A percentile compares a stretch with the other conserved stretches of the same genome.
These are phyloP conservation scores for Lepisosteus osseus DNA, from an alignment of 2,113 vertebrate species.

Conservation along the genomic window DNA sequence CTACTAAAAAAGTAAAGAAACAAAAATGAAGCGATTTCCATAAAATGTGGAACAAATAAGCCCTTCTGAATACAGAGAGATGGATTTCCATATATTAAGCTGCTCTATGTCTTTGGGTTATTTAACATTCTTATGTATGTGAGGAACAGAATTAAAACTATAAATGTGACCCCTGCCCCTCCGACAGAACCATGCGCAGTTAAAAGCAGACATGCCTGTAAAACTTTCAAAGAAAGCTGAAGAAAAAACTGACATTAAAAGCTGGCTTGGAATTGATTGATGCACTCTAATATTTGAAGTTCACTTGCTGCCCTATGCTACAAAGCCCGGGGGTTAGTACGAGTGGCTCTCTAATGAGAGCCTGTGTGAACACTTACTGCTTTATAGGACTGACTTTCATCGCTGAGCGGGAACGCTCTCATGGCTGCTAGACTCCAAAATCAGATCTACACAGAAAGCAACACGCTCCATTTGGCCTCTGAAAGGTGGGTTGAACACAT, in stretches of 20 bases:
- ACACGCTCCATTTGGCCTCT: constrained; percentile 84
- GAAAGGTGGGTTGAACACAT: constrained; percentile 74
- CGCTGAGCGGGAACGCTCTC: constrained; percentile 70
- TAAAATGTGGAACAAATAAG: constrained; percentile 67
- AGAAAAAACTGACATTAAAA: constrained; percentile 86
- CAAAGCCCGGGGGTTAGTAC: constrained; percentile 74
- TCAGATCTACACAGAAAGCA: constrained; percentile 86
- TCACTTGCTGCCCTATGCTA: constrained; percentile 79
- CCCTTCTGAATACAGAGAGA: constrained; percentile 58
- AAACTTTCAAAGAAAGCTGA: constrained; percentile 76
- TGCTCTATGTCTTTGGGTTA: constrained; percentile 60
- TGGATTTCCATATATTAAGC: constrained; percentile 69
- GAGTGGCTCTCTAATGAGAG: constrained; percentile 70
- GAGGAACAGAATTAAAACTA: constrained; percentile 46
- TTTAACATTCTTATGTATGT: constrained; percentile 55
- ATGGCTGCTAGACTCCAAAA: constrained; percentile 76
- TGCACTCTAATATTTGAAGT: constrained; percentile 88
- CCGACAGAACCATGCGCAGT: constrained; percentile 65
- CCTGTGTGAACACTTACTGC: constrained; percentile 62
- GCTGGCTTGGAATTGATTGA: constrained; percentile 81
- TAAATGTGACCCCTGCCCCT: constrained; percentile 66
- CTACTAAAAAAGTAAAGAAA: constrained; percentile 41
- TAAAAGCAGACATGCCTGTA: constrained; percentile 77
- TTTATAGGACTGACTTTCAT: constrained; percentile 70
- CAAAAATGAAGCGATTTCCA: constrained; percentile 56